These are phyloP conservation scores for Ophiothrix spiculata DNA, from an alignment of 35 echinoderm and acorn worm species.

Conservation along the genomic window DNA sequence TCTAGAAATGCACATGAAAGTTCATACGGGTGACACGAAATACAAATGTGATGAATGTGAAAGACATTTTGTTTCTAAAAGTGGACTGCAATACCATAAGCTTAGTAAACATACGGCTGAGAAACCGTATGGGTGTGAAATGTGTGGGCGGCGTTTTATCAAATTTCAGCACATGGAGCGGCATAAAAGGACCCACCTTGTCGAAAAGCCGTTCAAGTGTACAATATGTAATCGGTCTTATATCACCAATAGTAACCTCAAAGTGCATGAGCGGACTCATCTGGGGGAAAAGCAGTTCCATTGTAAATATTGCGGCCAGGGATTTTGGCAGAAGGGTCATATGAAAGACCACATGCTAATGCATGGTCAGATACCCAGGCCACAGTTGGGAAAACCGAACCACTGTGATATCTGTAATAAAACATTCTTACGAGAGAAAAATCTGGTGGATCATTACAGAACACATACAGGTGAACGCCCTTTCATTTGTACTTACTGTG, in stretches of 20 bases:
- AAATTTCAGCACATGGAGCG: background rate
- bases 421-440: background rate
- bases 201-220: constrained; percentile 1
- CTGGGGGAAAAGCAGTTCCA: background rate
- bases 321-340: background rate
- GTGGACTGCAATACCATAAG: background rate
- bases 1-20: background rate
- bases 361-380: background rate
- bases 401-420: background rate
- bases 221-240: background rate
- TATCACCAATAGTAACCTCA: background rate
- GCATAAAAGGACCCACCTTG: background rate
- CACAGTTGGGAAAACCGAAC: background rate
- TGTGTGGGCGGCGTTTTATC: background rate
- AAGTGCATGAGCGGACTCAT: background rate
- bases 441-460: background rate
- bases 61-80: constrained; percentile 1
- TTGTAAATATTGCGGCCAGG: background rate
- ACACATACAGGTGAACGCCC: background rate
- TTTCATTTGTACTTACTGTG: background rate
- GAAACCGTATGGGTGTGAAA: background rate
- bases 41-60: background rate
- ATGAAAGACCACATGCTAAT: constrained; percentile 3
- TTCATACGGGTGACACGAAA: background rate
- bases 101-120: background rate